Conservation (phyloP, 2,113 vertebrate genomes). For the sheep (Ovis aries) region DNA sequence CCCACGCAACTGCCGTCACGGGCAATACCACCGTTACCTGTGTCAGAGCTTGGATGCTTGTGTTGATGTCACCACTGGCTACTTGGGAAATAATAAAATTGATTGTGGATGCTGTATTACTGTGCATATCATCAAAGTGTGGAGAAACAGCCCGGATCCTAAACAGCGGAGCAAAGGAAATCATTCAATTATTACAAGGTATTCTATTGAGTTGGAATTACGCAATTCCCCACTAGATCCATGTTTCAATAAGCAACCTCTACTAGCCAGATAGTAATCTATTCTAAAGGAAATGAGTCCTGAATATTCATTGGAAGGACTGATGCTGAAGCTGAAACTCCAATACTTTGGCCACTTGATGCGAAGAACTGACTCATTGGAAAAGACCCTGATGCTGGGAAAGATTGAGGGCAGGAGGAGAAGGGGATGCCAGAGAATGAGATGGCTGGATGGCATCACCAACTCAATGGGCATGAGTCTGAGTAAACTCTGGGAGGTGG, state of each 20-base stretch:
- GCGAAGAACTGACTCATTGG: neutral
- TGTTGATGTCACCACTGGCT: constrained; percentile 95
- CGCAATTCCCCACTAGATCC: neutral
- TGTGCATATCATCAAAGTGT: constrained; percentile 96
- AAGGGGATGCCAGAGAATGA: neutral
- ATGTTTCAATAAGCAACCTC: neutral
- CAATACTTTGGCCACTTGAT: neutral
- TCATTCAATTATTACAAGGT: constrained; percentile 28
- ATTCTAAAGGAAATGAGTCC: neutral
- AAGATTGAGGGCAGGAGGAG: neutral
- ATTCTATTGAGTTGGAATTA: neutral
- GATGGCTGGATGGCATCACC: neutral
- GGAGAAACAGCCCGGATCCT: constrained; percentile 94
- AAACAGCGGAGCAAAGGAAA: constrained; percentile 58
- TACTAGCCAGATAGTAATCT: neutral
- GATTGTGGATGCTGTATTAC: constrained; percentile 97
- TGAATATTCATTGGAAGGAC: neutral
- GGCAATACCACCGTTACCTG: constrained; percentile 84
- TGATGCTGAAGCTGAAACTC: neutral
- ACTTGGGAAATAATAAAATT: constrained; percentile 99
- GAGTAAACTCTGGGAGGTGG: neutral
- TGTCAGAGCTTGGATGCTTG: constrained; percentile 95
- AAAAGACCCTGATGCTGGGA: neutral
- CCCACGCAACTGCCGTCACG: neutral
- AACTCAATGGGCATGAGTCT: neutral